These are phyloP conservation scores for Coendou prehensilis DNA, from an alignment of 2,797 vertebrate genomes.

Conservation along the genomic window DNA sequence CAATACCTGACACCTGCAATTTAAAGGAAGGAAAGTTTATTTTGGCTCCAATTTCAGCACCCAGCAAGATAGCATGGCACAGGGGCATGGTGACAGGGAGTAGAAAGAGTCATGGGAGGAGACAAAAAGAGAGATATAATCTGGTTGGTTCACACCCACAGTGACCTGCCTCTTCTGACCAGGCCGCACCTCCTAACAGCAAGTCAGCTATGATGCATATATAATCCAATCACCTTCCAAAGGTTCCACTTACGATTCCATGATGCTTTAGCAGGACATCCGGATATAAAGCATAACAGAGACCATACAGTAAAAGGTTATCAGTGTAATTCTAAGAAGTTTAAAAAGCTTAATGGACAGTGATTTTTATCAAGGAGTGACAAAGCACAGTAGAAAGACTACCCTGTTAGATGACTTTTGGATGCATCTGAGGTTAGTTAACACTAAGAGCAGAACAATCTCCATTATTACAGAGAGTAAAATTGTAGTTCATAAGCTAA, in stretches of 20 bases:
- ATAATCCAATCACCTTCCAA: neutral
- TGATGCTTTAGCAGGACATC: neutral
- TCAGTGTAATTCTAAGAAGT: neutral
- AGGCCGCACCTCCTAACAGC: no score
- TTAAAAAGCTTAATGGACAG: neutral
- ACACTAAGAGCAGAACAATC: neutral
- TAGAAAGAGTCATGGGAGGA: neutral
- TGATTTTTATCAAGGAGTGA: neutral
- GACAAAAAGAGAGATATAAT: neutral
- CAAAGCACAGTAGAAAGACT: neutral
- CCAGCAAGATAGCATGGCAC: neutral
- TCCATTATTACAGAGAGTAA: neutral
- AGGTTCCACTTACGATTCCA: no score
- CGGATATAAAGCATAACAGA: neutral
- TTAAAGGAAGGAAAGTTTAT: neutral
- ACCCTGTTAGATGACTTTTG: neutral
- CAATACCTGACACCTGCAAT: neutral
- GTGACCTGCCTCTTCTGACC: neutral
- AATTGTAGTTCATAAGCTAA: neutral
- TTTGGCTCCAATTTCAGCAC: neutral
- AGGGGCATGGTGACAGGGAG: neutral
- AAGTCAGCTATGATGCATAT: no score
- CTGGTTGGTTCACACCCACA: neutral
- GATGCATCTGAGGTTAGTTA: neutral
- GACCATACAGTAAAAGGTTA: neutral